Conservation (phyloP, 2,113 vertebrate species). For the Artemisiospiza belli region DNA sequence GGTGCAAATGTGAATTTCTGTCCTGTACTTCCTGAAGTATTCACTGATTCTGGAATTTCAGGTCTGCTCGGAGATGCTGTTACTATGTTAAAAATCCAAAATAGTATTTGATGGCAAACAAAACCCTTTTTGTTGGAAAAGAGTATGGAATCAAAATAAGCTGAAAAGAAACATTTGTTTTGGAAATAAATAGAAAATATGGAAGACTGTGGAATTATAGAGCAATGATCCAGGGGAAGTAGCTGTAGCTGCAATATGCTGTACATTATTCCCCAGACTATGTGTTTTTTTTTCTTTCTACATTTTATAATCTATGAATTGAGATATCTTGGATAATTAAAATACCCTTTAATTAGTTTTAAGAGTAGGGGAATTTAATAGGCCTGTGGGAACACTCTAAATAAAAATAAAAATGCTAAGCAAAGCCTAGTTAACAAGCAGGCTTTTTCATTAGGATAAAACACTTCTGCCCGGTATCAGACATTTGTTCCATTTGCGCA, state of each 20-base stretch:
- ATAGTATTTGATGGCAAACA: not conserved
- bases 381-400: slow-evolving; percentile 9
- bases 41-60: not conserved
- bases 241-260: slow-evolving; percentile 9
- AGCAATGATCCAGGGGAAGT: not conserved
- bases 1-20: not conserved
- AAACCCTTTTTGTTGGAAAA: not conserved
- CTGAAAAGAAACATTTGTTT: not conserved
- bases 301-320: slow-evolving; percentile 1
- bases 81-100: not conserved
- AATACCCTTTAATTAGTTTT: slow-evolving; percentile 41
- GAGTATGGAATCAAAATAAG: not conserved
- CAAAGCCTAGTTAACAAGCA: slow-evolving; percentile 25
- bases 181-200: slow-evolving; percentile 1
- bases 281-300: not conserved
- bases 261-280: slow-evolving; percentile 3
- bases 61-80: not conserved
- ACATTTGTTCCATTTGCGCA: not conserved
- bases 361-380: slow-evolving; percentile 27
- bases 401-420: slow-evolving; percentile 33
- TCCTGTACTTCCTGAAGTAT: not conserved
- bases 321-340: slow-evolving; percentile 28
- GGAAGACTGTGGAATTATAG: not conserved
- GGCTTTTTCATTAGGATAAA: not conserved
- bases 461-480: not conserved